These are phyloP conservation scores for Dipodomys ordii DNA, from an alignment of 2,113 vertebrate species.

Conservation along the genomic window DNA sequence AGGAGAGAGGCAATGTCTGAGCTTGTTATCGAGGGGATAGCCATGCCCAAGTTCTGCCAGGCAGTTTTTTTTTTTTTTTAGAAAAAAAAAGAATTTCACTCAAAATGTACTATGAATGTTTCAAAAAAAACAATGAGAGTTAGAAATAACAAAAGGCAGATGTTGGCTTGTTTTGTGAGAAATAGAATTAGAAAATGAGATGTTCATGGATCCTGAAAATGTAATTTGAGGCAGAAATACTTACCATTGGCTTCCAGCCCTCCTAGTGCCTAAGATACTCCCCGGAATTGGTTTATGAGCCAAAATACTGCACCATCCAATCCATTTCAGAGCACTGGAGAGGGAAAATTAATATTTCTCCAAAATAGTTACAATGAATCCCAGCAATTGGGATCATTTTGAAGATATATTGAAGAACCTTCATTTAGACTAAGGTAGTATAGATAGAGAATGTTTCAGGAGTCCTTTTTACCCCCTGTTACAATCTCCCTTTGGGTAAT, in stretches of 20 bases:
- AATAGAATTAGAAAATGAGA: slow-evolving; percentile 72
- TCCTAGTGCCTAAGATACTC: slow-evolving; percentile 40
- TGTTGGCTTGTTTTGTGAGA: slow-evolving; percentile 73
- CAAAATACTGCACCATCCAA: background rate
- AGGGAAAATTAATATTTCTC: background rate
- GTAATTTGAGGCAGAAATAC: slow-evolving; percentile 71
- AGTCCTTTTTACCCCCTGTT: background rate
- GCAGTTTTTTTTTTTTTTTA: background rate
- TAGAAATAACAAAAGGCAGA: slow-evolving; percentile 82
- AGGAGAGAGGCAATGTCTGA: too few species aligned
- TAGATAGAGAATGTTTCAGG: background rate
- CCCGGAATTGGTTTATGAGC: slow-evolving; percentile 31
- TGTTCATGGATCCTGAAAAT: slow-evolving; percentile 31
- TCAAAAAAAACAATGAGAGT: slow-evolving; percentile 49
- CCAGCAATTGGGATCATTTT: background rate
- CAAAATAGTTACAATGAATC: background rate
- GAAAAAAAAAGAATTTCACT: slow-evolving; percentile 45
- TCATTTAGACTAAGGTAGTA: background rate
- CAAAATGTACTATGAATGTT: slow-evolving; percentile 64
- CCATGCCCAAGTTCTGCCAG: background rate
- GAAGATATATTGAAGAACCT: slow-evolving; percentile 3
- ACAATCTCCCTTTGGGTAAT: background rate
- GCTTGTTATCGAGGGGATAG: background rate
- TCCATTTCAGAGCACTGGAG: background rate
- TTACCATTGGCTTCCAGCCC: slow-evolving; percentile 44